Evolutionary conservation across 2,797 vertebrate species (phyloP).

Genomic region (Mormyrops boulengeri): DNA sequence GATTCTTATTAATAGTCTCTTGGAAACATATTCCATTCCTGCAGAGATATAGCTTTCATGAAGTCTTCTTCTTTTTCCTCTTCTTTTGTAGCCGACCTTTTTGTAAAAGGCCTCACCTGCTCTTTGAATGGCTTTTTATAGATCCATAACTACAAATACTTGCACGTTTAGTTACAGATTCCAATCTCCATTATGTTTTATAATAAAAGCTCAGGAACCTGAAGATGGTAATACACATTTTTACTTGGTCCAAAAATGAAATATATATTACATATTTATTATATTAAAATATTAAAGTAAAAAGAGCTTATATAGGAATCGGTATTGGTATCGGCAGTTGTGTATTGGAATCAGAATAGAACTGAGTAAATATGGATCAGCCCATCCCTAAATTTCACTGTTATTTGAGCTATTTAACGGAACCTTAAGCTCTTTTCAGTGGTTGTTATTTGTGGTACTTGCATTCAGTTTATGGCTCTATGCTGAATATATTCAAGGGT

Average conservation of each 20-base stretch:
- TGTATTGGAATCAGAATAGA: neutral
- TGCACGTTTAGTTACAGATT: neutral
- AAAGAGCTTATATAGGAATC: neutral
- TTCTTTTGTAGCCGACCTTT: neutral
- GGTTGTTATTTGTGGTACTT: constrained; percentile 19
- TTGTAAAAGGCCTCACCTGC: neutral
- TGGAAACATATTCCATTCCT: neutral
- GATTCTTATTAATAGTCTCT: neutral
- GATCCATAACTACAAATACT: neutral
- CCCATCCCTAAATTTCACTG: neutral
- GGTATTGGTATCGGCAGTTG: neutral
- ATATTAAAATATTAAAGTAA: neutral
- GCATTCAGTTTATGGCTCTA: constrained; percentile 37
- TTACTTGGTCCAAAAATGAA: neutral
- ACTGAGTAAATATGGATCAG: neutral
- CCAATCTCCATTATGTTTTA: neutral
- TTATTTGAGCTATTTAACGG: neutral
- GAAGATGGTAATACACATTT: neutral
- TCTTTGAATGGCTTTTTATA: neutral
- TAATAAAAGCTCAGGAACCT: neutral
- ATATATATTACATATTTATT: neutral
- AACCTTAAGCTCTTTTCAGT: constrained; percentile 25
- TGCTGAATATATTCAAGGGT: constrained; percentile 41
- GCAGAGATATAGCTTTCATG: neutral
- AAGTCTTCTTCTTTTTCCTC: neutral